These are phyloP conservation scores for Apamea epomidion DNA, from an alignment of 2,888 invertebrate genomes.

Conservation along the genomic window DNA sequence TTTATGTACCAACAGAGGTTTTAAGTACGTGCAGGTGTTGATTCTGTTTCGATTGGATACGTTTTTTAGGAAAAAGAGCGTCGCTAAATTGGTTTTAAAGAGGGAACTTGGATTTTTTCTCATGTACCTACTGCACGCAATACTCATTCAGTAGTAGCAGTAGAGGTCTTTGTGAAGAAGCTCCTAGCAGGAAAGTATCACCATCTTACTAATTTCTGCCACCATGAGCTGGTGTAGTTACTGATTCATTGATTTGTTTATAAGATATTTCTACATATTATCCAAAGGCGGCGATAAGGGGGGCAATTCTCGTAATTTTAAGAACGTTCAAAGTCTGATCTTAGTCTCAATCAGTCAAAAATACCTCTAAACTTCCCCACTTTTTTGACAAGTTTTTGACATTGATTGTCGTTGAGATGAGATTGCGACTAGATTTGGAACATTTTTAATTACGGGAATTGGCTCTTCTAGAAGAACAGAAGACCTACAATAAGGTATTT, in stretches of 20 bases:
- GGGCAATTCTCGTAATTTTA: too few relatives aligned
- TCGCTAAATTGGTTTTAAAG: background rate
- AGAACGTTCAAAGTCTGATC: too few relatives aligned
- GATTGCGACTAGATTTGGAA: too few relatives aligned
- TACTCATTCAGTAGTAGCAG: background rate
- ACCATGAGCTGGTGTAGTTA: too few relatives aligned
- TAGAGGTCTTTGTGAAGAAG: background rate
- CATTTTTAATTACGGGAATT: too few relatives aligned
- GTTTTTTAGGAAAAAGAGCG: background rate
- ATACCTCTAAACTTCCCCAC: too few relatives aligned
- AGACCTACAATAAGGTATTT: background rate
- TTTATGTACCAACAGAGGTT: slow-evolving; percentile 2
- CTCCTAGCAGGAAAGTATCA: background rate
- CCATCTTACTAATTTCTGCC: background rate
- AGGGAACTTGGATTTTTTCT: background rate
- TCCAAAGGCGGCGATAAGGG: too few relatives aligned
- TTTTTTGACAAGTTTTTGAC: too few relatives aligned
- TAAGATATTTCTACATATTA: too few relatives aligned
- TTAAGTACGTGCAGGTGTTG: background rate
- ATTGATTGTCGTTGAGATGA: too few relatives aligned
- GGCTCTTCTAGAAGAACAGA: background rate
- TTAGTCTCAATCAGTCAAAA: too few relatives aligned
- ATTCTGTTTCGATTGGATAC: background rate
- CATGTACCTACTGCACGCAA: background rate
- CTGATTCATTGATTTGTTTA: too few relatives aligned